A percentile compares a stretch with the other conserved stretches of the same genome.
Conservation (phyloP, 2,888 invertebrate species). For the Euzetes globulus region DNA sequence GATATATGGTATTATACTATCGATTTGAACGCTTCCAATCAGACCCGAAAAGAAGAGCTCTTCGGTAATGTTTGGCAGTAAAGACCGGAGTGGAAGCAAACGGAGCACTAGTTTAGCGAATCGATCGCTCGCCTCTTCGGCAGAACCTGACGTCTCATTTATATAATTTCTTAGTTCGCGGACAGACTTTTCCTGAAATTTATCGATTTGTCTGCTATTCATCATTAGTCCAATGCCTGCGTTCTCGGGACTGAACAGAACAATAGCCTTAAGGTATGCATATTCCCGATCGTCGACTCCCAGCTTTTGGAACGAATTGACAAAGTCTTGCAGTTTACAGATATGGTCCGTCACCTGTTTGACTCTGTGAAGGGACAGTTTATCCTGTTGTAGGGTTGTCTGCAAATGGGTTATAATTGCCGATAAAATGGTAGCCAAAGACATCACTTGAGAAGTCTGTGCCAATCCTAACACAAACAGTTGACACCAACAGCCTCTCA, state of each 20-base stretch:
- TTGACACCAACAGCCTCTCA: slow-evolving; percentile 86
- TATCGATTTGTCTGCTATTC: slow-evolving; percentile 53
- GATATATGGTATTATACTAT: slow-evolving; percentile 86
- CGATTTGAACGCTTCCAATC: slow-evolving; percentile 86
- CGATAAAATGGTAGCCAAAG: slow-evolving; percentile 69
- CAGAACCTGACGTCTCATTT: slow-evolving; percentile 49
- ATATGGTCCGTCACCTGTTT: slow-evolving; percentile 70
- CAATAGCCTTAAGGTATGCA: slow-evolving; percentile 75
- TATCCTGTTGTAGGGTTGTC: slow-evolving; percentile 60
- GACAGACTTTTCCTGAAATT: slow-evolving; percentile 58
- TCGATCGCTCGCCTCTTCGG: slow-evolving; percentile 47
- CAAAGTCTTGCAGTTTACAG: slow-evolving; percentile 71
- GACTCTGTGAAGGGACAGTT: slow-evolving; percentile 64
- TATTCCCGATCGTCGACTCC: slow-evolving; percentile 75
- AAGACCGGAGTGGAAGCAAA: slow-evolving; percentile 58
- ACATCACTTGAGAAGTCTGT: slow-evolving; percentile 70
- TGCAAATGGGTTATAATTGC: slow-evolving; percentile 73
- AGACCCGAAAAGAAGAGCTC: slow-evolving; percentile 87
- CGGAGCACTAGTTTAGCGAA: slow-evolving; percentile 53
- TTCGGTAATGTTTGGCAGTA: slow-evolving; percentile 62
- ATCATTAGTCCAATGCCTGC: slow-evolving; percentile 48
- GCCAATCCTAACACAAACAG: slow-evolving; percentile 82
- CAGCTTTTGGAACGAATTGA: slow-evolving; percentile 63
- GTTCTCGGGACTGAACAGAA: slow-evolving; percentile 62
- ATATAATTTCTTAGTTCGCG: slow-evolving; percentile 55